phyloP scores from a whole-genome alignment of 1,140 invertebrate genomes.

The Brachionus rubens region DNA sequence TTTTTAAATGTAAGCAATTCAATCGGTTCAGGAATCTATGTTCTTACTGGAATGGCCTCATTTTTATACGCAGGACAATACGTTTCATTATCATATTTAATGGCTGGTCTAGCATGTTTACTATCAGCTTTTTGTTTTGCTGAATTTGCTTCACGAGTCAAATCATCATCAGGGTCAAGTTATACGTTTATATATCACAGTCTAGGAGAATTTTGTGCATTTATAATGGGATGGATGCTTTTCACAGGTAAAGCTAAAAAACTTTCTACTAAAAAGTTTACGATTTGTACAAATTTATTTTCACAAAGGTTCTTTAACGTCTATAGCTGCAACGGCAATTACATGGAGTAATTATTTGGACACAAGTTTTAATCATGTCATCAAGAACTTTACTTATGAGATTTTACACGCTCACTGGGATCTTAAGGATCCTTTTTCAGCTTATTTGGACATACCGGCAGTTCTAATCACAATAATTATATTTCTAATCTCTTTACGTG shows the following conservation, averaged over 20 bases:
- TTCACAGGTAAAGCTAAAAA: constrained; percentile 16
- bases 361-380: neutral
- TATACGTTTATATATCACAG: constrained; percentile 43
- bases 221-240: constrained; percentile 33
- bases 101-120: constrained; percentile 23
- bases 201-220: constrained; percentile 35
- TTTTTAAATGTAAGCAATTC: constrained; percentile 44
- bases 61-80: constrained; percentile 21
- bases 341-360: constrained; percentile 37
- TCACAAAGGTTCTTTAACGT: constrained; percentile 21
- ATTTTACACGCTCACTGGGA: constrained; percentile 24
- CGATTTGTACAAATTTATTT: no score
- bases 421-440: neutral
- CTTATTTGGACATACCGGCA: constrained; percentile 27
- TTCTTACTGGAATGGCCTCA: constrained; percentile 42
- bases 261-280: no score
- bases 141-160: constrained; percentile 32
- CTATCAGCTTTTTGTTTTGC: constrained; percentile 43
- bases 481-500: constrained; percentile 32
- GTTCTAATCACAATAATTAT: neutral
- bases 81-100: constrained; percentile 22
- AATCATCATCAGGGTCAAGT: constrained; percentile 13
- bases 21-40: constrained; percentile 41
- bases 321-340: constrained; percentile 25
- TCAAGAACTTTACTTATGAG: constrained; percentile 13